These are phyloP conservation scores for Agrypnia vestita DNA, from an alignment of 1,140 invertebrate species.

Conservation along the genomic window DNA sequence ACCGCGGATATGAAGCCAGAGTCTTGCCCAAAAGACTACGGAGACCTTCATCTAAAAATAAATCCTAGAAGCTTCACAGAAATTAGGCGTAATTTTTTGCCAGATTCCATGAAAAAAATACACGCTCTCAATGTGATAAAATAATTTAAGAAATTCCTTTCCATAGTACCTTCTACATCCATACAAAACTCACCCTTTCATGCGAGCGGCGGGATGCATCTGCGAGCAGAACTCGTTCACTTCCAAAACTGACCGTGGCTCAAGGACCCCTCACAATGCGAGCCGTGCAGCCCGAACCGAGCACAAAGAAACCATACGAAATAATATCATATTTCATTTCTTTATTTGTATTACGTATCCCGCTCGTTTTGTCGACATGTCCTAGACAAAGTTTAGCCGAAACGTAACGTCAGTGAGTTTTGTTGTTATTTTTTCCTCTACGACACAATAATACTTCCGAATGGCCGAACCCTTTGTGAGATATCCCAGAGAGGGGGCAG, in stretches of 20 bases:
- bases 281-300: constrained; percentile 19
- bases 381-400: constrained; percentile 57
- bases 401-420: constrained; percentile 57
- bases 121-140: no score
- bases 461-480: constrained; percentile 59
- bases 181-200: no score
- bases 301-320: constrained; percentile 55
- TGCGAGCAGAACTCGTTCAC: not conserved
- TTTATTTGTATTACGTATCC: constrained; percentile 58
- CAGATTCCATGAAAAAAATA: no score
- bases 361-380: constrained; percentile 56
- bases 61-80: no score
- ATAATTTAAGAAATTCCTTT: no score
- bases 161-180: no score
- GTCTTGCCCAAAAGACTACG: no score
- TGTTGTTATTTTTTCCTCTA: constrained; percentile 49
- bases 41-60: no score
- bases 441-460: constrained; percentile 58
- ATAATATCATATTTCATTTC: constrained; percentile 62
- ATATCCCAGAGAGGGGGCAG: not conserved
- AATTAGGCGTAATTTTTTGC: no score
- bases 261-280: constrained; percentile 1
- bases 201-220: no score
- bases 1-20: no score
- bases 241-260: constrained; percentile 13